phyloP scores from a whole-genome alignment of 2,888 invertebrate genomes.

The Mythimna albipuncta region DNA sequence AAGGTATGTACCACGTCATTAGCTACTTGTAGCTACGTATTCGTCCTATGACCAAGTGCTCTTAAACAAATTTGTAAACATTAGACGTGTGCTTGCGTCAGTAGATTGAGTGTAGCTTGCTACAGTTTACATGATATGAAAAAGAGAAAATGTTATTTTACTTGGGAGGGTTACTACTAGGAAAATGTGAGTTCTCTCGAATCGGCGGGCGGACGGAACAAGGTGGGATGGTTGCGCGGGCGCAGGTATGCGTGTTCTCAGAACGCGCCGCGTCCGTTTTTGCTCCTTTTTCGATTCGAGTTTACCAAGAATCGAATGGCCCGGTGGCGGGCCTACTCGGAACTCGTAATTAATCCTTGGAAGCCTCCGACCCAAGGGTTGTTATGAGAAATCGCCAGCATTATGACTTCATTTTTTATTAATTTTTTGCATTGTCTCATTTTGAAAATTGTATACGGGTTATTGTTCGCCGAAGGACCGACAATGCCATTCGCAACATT shows the following conservation, averaged over 20 bases:
- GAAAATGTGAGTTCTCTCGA: constrained; percentile 83
- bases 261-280: constrained; percentile 87
- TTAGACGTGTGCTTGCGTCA: constrained; percentile 45
- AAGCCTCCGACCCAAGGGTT: constrained; percentile 89
- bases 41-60: constrained; percentile 21
- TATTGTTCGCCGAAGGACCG: constrained; percentile 82
- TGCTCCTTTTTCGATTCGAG: constrained; percentile 90
- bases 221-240: constrained; percentile 84
- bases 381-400: constrained; percentile 87
- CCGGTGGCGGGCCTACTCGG: constrained; percentile 89
- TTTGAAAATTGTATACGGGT: constrained; percentile 81
- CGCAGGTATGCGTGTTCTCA: constrained; percentile 89
- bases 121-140: constrained; percentile 62
- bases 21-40: constrained; percentile 11
- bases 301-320: constrained; percentile 89
- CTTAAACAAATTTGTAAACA: constrained; percentile 51
- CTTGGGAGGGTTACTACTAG: constrained; percentile 74
- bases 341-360: constrained; percentile 90
- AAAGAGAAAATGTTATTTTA: constrained; percentile 69
- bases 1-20: neutral
- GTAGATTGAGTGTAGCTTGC: constrained; percentile 35
- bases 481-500: constrained; percentile 65
- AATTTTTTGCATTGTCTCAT: constrained; percentile 85
- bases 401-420: constrained; percentile 82
- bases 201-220: constrained; percentile 76